Percentiles rank a stretch among this genome's conserved stretches.
Conservation (phyloP, 2,888 invertebrate species). For the Diloba caeruleocephala region DNA sequence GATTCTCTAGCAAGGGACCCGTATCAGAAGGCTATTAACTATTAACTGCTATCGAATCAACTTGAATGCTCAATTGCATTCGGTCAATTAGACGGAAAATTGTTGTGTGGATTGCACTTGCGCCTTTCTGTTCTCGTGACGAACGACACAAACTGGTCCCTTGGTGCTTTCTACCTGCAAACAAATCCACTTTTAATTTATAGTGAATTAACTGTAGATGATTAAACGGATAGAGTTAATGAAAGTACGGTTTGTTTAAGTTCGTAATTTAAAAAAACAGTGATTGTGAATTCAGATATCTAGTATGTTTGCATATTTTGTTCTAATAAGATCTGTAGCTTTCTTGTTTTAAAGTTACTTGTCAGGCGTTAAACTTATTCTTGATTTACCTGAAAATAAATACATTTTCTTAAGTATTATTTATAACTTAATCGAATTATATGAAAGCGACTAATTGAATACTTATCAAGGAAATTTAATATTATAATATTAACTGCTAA, state of each 20-base stretch:
- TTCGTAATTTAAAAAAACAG: background rate
- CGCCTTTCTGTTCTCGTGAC: constrained; percentile 46
- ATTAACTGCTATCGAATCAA: constrained; percentile 76
- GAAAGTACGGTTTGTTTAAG: background rate
- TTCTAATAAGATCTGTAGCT: constrained; percentile 5
- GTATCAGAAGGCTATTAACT: constrained; percentile 81
- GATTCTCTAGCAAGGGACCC: constrained; percentile 68
- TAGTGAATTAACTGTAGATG: constrained; percentile 17
- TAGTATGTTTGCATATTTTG: background rate
- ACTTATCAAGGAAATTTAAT: constrained; percentile 13
- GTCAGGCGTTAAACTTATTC: constrained; percentile 13
- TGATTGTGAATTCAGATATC: background rate
- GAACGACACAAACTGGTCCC: constrained; percentile 43
- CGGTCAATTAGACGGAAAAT: constrained; percentile 87
- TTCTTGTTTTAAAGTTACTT: constrained; percentile 2
- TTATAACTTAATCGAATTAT: background rate
- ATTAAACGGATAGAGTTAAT: constrained; percentile 4
- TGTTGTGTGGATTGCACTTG: constrained; percentile 71
- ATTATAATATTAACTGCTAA: constrained; percentile 12
- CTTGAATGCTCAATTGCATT: constrained; percentile 84
- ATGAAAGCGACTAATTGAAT: constrained; percentile 10
- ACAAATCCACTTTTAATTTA: constrained; percentile 43
- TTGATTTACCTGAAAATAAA: constrained; percentile 33
- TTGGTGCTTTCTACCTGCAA: constrained; percentile 43
- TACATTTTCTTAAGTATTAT: constrained; percentile 13